Base-by-base conservation (phyloP, 1,140 invertebrate species). In the Antheraea pernyi region DNA sequence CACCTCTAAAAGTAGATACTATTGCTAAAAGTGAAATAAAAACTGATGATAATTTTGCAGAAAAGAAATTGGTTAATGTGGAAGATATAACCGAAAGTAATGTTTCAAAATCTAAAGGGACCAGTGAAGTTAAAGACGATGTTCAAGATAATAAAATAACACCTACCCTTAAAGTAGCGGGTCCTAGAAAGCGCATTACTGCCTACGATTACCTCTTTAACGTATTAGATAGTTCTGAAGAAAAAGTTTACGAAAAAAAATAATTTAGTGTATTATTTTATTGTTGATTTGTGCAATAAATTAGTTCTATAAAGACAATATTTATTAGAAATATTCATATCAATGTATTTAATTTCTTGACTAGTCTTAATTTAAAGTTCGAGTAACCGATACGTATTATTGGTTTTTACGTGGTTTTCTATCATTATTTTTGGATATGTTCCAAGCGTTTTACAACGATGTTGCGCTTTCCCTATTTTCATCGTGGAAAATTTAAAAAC, bases 391-490 rank as follows among this genome's bases (percentile, higher is more conserved):
- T 78, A 67, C 70, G 81, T 66, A 80, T 82, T 82, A 84, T 85
- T 80, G 74, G 75, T 88, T 76, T 85, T 86, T 83, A 80, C 77
- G 72, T 78, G 77, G 82, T 85, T 86, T 86, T 85, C 83, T 88
- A 84, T 90, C 85, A 85, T 88, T 85, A 85, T 80, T 83, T 82
- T 79, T 91, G 89, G 89, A 85, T 48, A 65, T 19, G 67, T 48
- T 85, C 89, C 89, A 91, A 91, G 82, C 81, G 83, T 80, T 89
- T 85, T 88, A 89, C 84, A 90, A 84, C 83, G 85, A 80, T 81
- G 85, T 82, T 88, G 85, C 83, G 89, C 86, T 91, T 91, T 91
- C 88, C 88, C 89, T 91, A 91, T 91, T 90, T 91, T 91, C 89
- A 91, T 91, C 88, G 77, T 79, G 71, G 85, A 91, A 91, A 90